These are phyloP conservation scores for Onychorhynchus coronatus DNA, from an alignment of 2,113 vertebrate species.

Conservation along the genomic window DNA sequence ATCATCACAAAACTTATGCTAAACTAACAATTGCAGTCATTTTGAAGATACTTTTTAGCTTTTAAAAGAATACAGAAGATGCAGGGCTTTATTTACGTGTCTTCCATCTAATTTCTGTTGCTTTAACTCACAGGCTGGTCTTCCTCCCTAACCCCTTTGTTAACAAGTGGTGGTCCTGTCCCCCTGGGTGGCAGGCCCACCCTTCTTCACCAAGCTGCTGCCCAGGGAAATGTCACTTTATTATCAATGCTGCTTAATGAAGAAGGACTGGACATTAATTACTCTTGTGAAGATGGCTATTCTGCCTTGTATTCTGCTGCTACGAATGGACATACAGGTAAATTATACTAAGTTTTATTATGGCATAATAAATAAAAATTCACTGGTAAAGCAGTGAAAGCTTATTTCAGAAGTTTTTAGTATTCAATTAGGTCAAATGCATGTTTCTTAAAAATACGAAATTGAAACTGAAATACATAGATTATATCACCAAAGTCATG, in stretches of 20 bases:
- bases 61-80: conserved; percentile 5
- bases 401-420: neutral
- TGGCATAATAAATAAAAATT: too few species aligned
- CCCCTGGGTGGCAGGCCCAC: conserved; percentile 98
- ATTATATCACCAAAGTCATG: neutral
- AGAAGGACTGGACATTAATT: conserved; percentile 88
- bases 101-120: conserved; percentile 73
- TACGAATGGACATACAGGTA: conserved; percentile 95
- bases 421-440: neutral
- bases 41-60: conserved; percentile 1
- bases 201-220: conserved; percentile 99
- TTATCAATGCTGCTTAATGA: conserved; percentile 99
- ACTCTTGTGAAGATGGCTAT: conserved; percentile 86
- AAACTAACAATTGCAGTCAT: conserved; percentile 46
- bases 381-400: neutral
- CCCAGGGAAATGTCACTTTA: conserved; percentile 99
- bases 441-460: neutral
- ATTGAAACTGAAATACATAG: neutral
- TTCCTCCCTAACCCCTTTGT: conserved; percentile 95
- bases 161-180: conserved; percentile 94
- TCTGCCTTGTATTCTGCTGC: conserved; percentile 99
- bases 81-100: conserved; percentile 9
- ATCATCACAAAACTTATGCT: neutral
- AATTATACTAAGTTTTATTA: neutral
- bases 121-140: conserved; percentile 95